Evolutionary conservation across 2,113 vertebrate species (phyloP).

Genomic region (Microtus richardsoni): DNA sequence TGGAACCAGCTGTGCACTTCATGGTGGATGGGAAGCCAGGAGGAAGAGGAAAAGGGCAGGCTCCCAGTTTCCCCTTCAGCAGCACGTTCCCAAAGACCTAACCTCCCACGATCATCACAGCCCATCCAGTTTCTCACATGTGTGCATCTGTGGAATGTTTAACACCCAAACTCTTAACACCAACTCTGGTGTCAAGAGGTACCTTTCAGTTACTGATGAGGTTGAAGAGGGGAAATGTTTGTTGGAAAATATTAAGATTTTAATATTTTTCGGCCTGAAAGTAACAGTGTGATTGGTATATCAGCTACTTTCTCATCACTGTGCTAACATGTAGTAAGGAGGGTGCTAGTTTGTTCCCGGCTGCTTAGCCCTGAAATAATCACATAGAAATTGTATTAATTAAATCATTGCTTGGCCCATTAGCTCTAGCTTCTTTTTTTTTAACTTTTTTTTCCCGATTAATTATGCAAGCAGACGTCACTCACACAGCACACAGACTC

Average conservation of each 20-base stretch:
- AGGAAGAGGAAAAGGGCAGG: not conserved
- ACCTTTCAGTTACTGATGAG: not conserved
- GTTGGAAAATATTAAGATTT: not conserved
- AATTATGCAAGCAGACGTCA: too few species aligned
- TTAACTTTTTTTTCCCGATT: too few species aligned
- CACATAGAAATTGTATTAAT: too few species aligned
- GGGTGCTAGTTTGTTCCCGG: too few species aligned
- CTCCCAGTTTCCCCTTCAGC: too few species aligned
- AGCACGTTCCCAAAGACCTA: not conserved
- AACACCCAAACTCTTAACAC: not conserved
- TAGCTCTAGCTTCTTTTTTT: too few species aligned
- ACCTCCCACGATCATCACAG: not conserved
- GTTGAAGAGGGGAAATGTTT: not conserved
- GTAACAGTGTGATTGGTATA: not conserved
- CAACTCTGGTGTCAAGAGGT: not conserved
- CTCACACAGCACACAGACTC: too few species aligned
- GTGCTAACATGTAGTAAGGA: too few species aligned
- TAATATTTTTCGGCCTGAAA: constrained; percentile 21
- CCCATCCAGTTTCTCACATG: not conserved
- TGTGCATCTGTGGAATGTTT: not conserved
- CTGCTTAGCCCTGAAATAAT: too few species aligned
- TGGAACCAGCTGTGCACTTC: not conserved
- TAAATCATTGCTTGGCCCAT: too few species aligned
- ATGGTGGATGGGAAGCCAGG: not conserved
- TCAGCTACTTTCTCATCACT: not conserved